These are phyloP conservation scores for Ficedula albicollis DNA, from an alignment of 2,797 vertebrate genomes.

Conservation along the genomic window DNA sequence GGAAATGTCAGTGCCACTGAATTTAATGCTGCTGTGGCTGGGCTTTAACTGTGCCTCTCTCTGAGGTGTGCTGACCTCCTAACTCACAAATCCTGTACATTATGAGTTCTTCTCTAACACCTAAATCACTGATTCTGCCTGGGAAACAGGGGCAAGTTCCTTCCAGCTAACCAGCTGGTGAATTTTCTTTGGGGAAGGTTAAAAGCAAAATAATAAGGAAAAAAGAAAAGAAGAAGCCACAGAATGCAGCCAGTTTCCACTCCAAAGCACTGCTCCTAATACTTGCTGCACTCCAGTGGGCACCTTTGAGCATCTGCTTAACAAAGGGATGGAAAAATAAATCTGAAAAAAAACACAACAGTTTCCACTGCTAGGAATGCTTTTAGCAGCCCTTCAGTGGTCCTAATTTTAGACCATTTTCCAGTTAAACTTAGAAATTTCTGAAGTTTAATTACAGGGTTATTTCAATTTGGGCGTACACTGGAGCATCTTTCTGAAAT, in stretches of 20 bases:
- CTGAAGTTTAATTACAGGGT: neutral
- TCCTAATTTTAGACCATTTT: neutral
- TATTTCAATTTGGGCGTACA: neutral
- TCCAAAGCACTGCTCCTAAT: neutral
- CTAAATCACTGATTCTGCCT: neutral
- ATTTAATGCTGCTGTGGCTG: neutral
- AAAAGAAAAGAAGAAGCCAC: neutral
- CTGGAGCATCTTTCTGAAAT: neutral
- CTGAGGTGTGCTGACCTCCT: neutral
- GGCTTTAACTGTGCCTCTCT: neutral
- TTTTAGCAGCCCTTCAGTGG: neutral
- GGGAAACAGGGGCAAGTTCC: neutral
- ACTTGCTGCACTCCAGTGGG: neutral
- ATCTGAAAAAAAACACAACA: neutral
- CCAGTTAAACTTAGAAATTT: neutral
- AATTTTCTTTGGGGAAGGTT: neutral
- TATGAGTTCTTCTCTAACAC: neutral
- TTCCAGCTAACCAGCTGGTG: neutral
- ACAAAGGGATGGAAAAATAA: neutral
- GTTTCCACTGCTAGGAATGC: neutral
- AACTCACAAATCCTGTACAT: neutral
- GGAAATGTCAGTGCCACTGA: neutral
- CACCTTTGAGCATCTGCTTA: neutral
- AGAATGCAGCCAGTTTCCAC: neutral
- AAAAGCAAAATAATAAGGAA: neutral